Conservation (phyloP, 2,797 vertebrate genomes). For the Manis crassicaudata region DNA sequence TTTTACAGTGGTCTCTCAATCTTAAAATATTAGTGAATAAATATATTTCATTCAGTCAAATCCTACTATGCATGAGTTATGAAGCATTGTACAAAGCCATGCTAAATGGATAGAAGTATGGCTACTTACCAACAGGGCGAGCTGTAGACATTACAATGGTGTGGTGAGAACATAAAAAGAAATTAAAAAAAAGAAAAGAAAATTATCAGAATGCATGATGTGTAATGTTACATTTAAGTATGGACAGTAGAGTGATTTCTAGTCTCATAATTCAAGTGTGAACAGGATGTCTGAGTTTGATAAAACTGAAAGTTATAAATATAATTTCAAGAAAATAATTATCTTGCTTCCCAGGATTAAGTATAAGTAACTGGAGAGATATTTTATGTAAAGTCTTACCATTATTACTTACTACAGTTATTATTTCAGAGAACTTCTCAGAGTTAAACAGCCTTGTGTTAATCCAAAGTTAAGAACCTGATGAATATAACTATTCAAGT, state of each 20-base stretch:
- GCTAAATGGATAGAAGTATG: slow-evolving; percentile 95
- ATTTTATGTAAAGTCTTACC: slow-evolving; percentile 72
- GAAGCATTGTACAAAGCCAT: slow-evolving; percentile 89
- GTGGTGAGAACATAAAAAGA: slow-evolving; percentile 93
- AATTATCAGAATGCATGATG: slow-evolving; percentile 96
- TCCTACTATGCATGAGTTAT: slow-evolving; percentile 84
- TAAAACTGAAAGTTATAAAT: slow-evolving; percentile 62
- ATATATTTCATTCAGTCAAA: slow-evolving; percentile 77
- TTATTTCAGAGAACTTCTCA: slow-evolving; percentile 68
- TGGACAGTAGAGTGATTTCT: slow-evolving; percentile 86
- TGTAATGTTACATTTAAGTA: slow-evolving; percentile 89
- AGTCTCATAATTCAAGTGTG: slow-evolving; percentile 79
- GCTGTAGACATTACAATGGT: slow-evolving; percentile 99
- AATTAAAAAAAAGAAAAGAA: slow-evolving; percentile 90
- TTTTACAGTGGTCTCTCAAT: slow-evolving; percentile 56
- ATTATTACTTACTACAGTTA: slow-evolving; percentile 71
- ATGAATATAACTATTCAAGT: slow-evolving; percentile 78
- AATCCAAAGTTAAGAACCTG: slow-evolving; percentile 75
- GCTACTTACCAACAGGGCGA: slow-evolving; percentile 99
- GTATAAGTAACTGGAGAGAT: slow-evolving; percentile 62
- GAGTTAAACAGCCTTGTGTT: slow-evolving; percentile 76
- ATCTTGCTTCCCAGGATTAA: slow-evolving; percentile 61
- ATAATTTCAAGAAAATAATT: slow-evolving; percentile 71
- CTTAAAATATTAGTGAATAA: slow-evolving; percentile 65
- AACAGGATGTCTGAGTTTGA: slow-evolving; percentile 65